Base-by-base conservation (phyloP, 2,888 invertebrate species). In the Lordiphosa andalusiaca region DNA sequence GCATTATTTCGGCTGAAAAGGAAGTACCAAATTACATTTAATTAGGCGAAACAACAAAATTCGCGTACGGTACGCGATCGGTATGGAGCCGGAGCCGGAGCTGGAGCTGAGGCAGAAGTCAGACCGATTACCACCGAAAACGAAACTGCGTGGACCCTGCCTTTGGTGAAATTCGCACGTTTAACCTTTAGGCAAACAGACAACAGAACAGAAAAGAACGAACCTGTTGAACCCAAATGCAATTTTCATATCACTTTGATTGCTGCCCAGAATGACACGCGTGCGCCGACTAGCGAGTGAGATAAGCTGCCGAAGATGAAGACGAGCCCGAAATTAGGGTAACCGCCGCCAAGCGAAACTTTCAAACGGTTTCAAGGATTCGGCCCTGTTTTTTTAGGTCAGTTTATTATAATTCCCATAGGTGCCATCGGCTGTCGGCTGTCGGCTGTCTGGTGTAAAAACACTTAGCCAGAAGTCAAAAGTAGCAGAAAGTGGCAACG, bases 21-120 rank as follows among this genome's bases (percentile, higher is more conserved):
- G 87, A 87, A 87, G 86, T 87, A 77, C 85, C 83, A 87, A 88
- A 87, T 87, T 87, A 87, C 88, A 88, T 87, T 87, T 87, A 87
- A 87, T 87, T 87, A 84, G 84, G 72, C 76, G 63, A 60, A 68
- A 62, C 66, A 52, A 69, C 65, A 58, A 84, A 83, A 78, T 83
- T 84, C 85, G 75, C 77, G 85, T 83, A 78, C 85, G 60, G 84
- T 85, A 85, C 81, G 85, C 67, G 60, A 44, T 61, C 55, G 54
- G 57, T 63, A 58, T 48, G 64, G 48, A 63, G 60, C 46, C 42
- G n/a, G n/a, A n/a, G n/a, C n/a, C n/a, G 64, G 49, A 46, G 55
- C 52, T 47, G 62, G 38, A 44, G 38, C 38, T 13, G 56, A 33
- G 39, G 46, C 81, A 80, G 73, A 80, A 83, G 85, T 85, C 80